Conservation (phyloP, 2,797 vertebrate genomes). For the Aplochiton taeniatus region DNA sequence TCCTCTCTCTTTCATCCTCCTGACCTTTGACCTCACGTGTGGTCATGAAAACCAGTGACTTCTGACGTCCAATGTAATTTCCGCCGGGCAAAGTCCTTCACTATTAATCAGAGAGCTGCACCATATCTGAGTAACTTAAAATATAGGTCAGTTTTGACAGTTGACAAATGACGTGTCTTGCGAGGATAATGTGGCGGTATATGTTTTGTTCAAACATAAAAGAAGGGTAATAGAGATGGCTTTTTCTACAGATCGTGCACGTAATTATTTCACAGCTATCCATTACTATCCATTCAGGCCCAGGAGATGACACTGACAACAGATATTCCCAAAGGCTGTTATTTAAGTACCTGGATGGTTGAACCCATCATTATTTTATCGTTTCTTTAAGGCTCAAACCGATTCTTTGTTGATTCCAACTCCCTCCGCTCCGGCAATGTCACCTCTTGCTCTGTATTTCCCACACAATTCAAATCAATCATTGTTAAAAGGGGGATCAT, state of each 20-base stretch:
- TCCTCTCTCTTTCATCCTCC: conserved; percentile 9
- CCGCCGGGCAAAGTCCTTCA: conserved; percentile 12
- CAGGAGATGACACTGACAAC: conserved; percentile 30
- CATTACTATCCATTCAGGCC: conserved; percentile 42
- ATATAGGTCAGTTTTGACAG: conserved; percentile 25
- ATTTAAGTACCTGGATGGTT: conserved; percentile 18
- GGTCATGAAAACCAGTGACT: background rate
- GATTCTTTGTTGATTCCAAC: conserved; percentile 3
- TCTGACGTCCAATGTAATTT: conserved; percentile 27
- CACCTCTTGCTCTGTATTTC: conserved; percentile 19
- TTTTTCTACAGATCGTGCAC: conserved; percentile 35
- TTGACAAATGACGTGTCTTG: background rate
- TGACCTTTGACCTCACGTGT: conserved; percentile 21
- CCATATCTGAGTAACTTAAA: conserved; percentile 1
- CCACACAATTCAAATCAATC: conserved; percentile 21
- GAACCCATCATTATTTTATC: conserved; percentile 15
- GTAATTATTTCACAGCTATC: conserved; percentile 35
- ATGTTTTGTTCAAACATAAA: too few relatives aligned
- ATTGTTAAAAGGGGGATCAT: conserved; percentile 1
- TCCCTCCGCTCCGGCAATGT: background rate
- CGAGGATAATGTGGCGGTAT: background rate
- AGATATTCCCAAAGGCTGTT: conserved; percentile 18
- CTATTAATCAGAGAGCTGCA: conserved; percentile 18
- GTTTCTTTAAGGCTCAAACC: conserved; percentile 4
- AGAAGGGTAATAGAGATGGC: conserved; percentile 23